Conservation (phyloP, 2,113 vertebrate species). For the Osmerus mordax region DNA sequence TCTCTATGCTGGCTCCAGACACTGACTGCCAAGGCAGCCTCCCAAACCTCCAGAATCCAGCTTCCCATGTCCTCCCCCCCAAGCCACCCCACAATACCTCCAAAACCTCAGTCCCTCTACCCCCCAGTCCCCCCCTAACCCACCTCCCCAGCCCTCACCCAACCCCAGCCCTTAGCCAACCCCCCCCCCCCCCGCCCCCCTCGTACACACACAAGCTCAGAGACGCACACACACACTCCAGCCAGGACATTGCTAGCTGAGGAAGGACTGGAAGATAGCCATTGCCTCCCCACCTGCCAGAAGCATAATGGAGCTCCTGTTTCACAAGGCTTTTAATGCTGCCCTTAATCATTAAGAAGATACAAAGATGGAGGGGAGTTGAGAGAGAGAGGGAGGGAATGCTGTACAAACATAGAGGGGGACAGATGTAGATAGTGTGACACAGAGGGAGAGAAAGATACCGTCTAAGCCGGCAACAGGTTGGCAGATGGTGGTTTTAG, state of each 20-base stretch:
- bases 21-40: constrained; percentile 44
- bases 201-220: too few species aligned
- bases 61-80: too few species aligned
- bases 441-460: background rate
- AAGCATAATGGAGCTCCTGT: constrained; percentile 65
- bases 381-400: too few species aligned
- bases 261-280: constrained; percentile 57
- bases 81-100: too few species aligned
- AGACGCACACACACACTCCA: background rate
- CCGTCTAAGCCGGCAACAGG: constrained; percentile 46
- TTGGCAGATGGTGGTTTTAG: constrained; percentile 62
- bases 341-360: constrained; percentile 62
- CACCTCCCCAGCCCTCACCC: too few species aligned
- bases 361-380: constrained; percentile 31
- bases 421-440: too few species aligned
- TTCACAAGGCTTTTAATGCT: constrained; percentile 42
- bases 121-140: too few species aligned
- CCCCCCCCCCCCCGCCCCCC: too few species aligned
- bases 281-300: constrained; percentile 62
- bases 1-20: constrained; percentile 54
- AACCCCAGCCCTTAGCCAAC: too few species aligned
- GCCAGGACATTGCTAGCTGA: constrained; percentile 30
- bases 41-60: too few species aligned
- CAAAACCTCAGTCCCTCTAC: too few species aligned
- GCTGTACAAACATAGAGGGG: too few species aligned